These are phyloP conservation scores for Clunio marinus DNA, from an alignment of 2,888 invertebrate genomes.

Conservation along the genomic window DNA sequence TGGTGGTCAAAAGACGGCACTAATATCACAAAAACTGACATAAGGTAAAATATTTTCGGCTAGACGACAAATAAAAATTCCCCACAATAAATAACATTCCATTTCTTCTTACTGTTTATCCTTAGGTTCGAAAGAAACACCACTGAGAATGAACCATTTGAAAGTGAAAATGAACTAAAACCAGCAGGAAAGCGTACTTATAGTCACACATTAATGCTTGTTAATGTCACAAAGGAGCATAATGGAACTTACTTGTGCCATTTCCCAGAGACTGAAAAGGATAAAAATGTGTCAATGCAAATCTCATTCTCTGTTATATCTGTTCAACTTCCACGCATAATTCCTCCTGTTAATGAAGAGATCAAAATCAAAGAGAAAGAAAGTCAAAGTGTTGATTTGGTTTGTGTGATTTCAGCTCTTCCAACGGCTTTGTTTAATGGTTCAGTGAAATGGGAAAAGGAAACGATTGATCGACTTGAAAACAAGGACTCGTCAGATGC, in stretches of 20 bases:
- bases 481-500: conserved; percentile 24
- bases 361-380: conserved; percentile 55
- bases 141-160: conserved; percentile 44
- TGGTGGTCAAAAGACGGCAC: conserved; percentile 59
- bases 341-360: conserved; percentile 49
- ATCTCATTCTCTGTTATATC: conserved; percentile 49
- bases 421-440: conserved; percentile 52
- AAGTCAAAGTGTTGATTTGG: conserved; percentile 53
- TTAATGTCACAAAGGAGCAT: conserved; percentile 56
- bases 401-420: conserved; percentile 58
- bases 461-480: conserved; percentile 48
- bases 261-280: conserved; percentile 48
- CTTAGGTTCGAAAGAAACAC: conserved; percentile 50
- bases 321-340: conserved; percentile 53
- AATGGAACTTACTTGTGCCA: conserved; percentile 60
- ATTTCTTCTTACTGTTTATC: conserved; percentile 40
- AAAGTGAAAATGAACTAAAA: conserved; percentile 25
- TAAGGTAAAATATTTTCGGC: conserved; percentile 49
- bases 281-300: conserved; percentile 44
- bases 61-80: neutral
- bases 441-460: conserved; percentile 57
- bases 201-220: conserved; percentile 54
- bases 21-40: conserved; percentile 54
- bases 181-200: conserved; percentile 3
- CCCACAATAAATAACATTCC: conserved; percentile 40